Base-by-base conservation (phyloP, 2,797 vertebrate species). In the Tenualosa thibaudeaui region DNA sequence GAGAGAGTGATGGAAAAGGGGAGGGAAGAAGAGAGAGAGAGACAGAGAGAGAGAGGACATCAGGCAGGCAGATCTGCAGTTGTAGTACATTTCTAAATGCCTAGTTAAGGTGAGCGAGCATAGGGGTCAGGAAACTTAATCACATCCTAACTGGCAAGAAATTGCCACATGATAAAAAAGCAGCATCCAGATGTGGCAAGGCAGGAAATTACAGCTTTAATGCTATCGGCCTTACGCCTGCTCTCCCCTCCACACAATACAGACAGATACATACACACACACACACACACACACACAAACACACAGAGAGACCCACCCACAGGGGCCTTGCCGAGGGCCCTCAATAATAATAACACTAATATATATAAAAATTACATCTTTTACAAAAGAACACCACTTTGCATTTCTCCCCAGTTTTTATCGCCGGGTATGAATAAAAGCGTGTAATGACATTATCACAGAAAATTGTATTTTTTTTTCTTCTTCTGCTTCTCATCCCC, bases 121-220 rank as follows among this genome's bases (percentile, higher is more conserved):
- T 94, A 75, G 94, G 94, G 95, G 96, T 96, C 95, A 96, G 95
- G 95, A 96, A 95, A 96, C 95, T 96, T 98, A 98, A 98, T 98
- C 98, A 97, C 96, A 96, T 96, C 95, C 94, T 97, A 98, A 98
- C 97, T 97, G 97, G 96, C 97, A 96, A 97, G 97, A 98, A 98
- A 97, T 96, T 96, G 96, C 97, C 94, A 96, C 96, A 96, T 98
- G 96, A 98, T 97, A 97, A 97, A 97, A 68, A 97, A 97, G 96
- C 97, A 98, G 97, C 97, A 98, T 97, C 96, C 96, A 96, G 96
- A 96, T 95, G 95, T 96, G 97, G 31, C 97, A 97, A 96, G 96
- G 96, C 96, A 96, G 96, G 96, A 97, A 98, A 98, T 97, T 97
- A 98, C 96, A 96, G 96, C 96, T 98, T 97, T 98, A 98, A 97